A percentile compares a stretch with the other conserved stretches of the same genome.
phyloP scores from a whole-genome alignment of 2,113 vertebrate species.

The Phaethornis superciliosus region DNA sequence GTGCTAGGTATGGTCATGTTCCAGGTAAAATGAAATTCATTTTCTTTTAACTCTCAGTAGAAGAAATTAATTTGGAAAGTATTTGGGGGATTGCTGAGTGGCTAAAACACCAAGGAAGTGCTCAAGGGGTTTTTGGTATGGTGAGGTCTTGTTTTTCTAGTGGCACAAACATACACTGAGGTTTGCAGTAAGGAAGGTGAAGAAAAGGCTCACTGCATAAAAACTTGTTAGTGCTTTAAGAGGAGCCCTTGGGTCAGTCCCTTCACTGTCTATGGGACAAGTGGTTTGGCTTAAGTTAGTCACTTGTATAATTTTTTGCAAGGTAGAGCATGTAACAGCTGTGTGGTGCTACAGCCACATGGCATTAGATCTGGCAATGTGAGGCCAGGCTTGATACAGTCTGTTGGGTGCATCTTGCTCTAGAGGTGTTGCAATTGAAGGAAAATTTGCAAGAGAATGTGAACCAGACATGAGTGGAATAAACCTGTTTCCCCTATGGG shows the following conservation, averaged over 20 bases:
- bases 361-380: accelerated
- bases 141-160: neutral
- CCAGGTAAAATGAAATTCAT: neutral
- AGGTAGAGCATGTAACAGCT: neutral
- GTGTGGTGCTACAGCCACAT: neutral
- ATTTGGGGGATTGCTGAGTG: neutral
- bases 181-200: neutral
- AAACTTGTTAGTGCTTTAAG: neutral
- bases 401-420: neutral
- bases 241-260: neutral
- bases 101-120: neutral
- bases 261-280: neutral
- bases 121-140: neutral
- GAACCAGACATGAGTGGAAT: neutral
- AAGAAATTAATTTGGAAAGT: neutral
- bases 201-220: neutral
- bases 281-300: neutral
- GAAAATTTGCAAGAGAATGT: neutral
- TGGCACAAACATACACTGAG: neutral
- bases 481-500: neutral
- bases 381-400: neutral
- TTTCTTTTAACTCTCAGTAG: neutral
- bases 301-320: neutral
- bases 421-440: neutral
- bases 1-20: neutral